A percentile compares a stretch with the other conserved stretches of the same genome.
Conservation (phyloP, 2,888 invertebrate genomes). For the Bibio marci region DNA sequence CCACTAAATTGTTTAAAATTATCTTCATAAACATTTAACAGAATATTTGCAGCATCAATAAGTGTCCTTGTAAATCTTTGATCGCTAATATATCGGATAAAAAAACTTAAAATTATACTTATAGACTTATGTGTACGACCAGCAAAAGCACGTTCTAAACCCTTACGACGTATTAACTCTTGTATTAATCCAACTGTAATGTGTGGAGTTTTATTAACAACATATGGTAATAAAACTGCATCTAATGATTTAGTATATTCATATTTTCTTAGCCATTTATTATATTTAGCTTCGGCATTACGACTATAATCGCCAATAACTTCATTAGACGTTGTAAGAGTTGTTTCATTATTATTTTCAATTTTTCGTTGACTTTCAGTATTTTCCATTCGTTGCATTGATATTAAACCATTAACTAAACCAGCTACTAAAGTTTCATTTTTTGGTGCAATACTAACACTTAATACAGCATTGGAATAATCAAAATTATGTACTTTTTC, state of each 20-base stretch:
- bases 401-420: slow-evolving; percentile 82
- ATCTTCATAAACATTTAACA: slow-evolving; percentile 59
- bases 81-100: slow-evolving; percentile 56
- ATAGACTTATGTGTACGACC: slow-evolving; percentile 52
- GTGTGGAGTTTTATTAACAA: slow-evolving; percentile 51
- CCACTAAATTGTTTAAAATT: slow-evolving; percentile 43
- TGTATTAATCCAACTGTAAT: slow-evolving; percentile 64
- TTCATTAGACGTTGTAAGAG: slow-evolving; percentile 20
- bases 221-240: slow-evolving; percentile 40
- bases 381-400: slow-evolving; percentile 61
- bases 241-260: slow-evolving; percentile 68
- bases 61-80: slow-evolving; percentile 55
- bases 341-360: slow-evolving; percentile 32
- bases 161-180: slow-evolving; percentile 71
- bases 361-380: slow-evolving; percentile 23
- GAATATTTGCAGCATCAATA: slow-evolving; percentile 52
- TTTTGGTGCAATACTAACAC: slow-evolving; percentile 54
- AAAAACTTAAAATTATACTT: slow-evolving; percentile 50
- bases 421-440: slow-evolving; percentile 82
- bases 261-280: slow-evolving; percentile 58
- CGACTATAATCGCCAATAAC: slow-evolving; percentile 30
- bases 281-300: slow-evolving; percentile 39
- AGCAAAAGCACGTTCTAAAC: slow-evolving; percentile 54
- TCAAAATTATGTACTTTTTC: slow-evolving; percentile 76
- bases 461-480: slow-evolving; percentile 80